Evolutionary conservation across 2,888 invertebrate genomes (phyloP).

Genomic region (Pandemis corylana): DNA sequence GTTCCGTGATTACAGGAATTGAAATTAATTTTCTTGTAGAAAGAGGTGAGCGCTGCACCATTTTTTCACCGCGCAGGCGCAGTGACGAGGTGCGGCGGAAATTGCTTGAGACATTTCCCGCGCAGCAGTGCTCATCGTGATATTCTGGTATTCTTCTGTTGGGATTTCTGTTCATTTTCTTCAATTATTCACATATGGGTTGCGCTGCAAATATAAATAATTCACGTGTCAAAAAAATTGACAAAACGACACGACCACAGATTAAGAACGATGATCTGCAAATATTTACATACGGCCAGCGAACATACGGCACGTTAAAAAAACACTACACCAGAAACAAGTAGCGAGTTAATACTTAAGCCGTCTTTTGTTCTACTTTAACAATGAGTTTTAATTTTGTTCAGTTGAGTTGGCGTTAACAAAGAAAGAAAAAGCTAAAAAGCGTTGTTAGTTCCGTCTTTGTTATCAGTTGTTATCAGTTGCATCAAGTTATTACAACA

Average conservation of each 20-base stretch:
- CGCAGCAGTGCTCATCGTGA: constrained; percentile 81
- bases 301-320: neutral
- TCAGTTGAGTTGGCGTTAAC: neutral
- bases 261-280: constrained; percentile 41
- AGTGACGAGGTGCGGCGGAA: constrained; percentile 88
- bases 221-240: constrained; percentile 63
- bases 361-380: constrained; percentile 25
- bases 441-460: neutral
- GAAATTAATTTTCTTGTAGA: constrained; percentile 83
- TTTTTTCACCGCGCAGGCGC: constrained; percentile 88
- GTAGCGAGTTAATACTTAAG: neutral
- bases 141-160: constrained; percentile 73
- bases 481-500: neutral
- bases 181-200: constrained; percentile 73
- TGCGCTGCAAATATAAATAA: constrained; percentile 66
- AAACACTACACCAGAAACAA: constrained; percentile 1
- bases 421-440: neutral
- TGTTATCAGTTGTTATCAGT: neutral
- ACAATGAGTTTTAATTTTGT: neutral
- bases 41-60: constrained; percentile 83
- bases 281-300: constrained; percentile 14
- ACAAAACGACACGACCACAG: constrained; percentile 46
- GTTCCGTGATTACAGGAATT: constrained; percentile 87
- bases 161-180: constrained; percentile 79
- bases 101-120: constrained; percentile 80